Percentiles rank a stretch among this genome's conserved stretches.
Evolutionary conservation across 2,113 vertebrate species (phyloP).

Genomic region (Labrus mixtus): DNA sequence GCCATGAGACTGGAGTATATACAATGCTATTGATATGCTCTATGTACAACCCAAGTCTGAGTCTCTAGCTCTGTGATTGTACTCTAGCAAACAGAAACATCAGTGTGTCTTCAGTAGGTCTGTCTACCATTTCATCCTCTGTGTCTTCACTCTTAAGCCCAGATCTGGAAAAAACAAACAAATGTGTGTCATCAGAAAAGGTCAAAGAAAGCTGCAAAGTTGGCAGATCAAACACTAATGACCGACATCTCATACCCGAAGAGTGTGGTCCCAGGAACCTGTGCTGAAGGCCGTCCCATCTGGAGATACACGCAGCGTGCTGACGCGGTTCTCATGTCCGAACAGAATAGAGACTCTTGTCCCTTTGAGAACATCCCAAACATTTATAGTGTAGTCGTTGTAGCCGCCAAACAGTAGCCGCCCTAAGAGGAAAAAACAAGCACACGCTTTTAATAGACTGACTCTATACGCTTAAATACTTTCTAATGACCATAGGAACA

Average conservation of each 20-base stretch:
- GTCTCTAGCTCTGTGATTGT: constrained; percentile 75
- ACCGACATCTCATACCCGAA: constrained; percentile 84
- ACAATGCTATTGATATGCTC: constrained; percentile 69
- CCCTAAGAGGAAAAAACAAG: constrained; percentile 76
- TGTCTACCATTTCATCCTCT: constrained; percentile 40
- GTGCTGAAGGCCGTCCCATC: constrained; percentile 97
- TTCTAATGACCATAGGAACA: background rate
- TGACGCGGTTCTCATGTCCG: constrained; percentile 97
- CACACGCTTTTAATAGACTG: background rate
- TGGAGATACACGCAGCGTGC: constrained; percentile 93
- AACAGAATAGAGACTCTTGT: constrained; percentile 95
- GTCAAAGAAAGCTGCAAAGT: background rate
- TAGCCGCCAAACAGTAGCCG: constrained; percentile 96
- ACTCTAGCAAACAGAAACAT: constrained; percentile 73
- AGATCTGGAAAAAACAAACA: constrained; percentile 71
- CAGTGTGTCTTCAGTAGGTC: constrained; percentile 45
- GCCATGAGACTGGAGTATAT: constrained; percentile 66
- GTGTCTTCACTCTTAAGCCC: constrained; percentile 75
- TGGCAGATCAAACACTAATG: background rate
- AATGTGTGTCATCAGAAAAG: background rate
- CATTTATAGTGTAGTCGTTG: constrained; percentile 98
- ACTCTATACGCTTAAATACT: no score
- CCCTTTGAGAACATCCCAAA: constrained; percentile 98
- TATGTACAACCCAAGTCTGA: constrained; percentile 74
- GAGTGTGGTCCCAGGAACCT: constrained; percentile 98